phyloP scores from a whole-genome alignment of 2,888 invertebrate genomes.

The Eudemis profundana region DNA sequence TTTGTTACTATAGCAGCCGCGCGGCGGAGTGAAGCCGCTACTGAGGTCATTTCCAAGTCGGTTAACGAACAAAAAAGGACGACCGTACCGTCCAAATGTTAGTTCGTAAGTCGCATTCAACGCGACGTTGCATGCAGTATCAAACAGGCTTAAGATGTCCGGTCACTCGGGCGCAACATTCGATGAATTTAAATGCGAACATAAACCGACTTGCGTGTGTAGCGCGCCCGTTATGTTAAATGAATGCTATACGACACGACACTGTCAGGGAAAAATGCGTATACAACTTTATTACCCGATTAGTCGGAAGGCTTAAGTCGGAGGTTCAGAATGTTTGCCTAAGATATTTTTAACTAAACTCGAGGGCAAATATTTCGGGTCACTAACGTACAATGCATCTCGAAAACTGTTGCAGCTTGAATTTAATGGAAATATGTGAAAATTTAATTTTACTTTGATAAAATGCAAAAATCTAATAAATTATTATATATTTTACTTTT shows the following conservation, averaged over 20 bases:
- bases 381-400: too few relatives aligned
- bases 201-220: conserved; percentile 25
- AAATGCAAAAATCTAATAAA: too few relatives aligned
- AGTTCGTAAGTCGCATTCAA: conserved; percentile 14
- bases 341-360: not conserved
- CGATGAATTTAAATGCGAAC: conserved; percentile 35
- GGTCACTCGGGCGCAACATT: conserved; percentile 12
- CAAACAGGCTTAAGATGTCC: conserved; percentile 16
- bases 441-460: too few relatives aligned
- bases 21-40: too few relatives aligned
- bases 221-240: conserved; percentile 17
- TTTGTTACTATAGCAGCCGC: too few relatives aligned
- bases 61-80: not conserved
- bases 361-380: too few relatives aligned
- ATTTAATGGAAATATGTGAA: too few relatives aligned
- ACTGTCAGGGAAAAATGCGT: conserved; percentile 12
- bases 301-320: not conserved
- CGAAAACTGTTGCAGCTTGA: too few relatives aligned
- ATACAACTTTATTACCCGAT: not conserved
- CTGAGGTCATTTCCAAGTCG: too few relatives aligned
- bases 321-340: not conserved
- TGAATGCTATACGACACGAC: conserved; percentile 23
- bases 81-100: conserved; percentile 9
- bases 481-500: too few relatives aligned
- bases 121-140: not conserved